Evolutionary conservation across 1,140 invertebrate genomes (phyloP).

Genomic region (Tachypleus tridentatus): DNA sequence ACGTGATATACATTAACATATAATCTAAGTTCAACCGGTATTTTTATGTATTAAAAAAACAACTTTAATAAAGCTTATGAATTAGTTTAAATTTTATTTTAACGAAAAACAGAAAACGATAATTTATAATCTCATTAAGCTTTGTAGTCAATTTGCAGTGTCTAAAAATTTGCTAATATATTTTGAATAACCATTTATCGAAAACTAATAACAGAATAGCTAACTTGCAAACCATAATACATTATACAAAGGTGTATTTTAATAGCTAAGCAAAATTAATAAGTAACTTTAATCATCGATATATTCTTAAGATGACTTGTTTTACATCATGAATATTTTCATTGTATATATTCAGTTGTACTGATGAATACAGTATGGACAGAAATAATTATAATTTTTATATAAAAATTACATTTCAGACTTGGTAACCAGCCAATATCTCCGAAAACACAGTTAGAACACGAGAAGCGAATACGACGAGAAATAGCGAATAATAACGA

Average conservation of each 20-base stretch:
- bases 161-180: too few relatives aligned
- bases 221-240: too few relatives aligned
- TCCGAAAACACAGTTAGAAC: constrained; percentile 52
- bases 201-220: too few relatives aligned
- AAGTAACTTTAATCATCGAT: neutral
- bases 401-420: constrained; percentile 17
- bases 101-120: too few relatives aligned
- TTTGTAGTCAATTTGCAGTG: too few relatives aligned
- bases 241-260: neutral
- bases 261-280: neutral
- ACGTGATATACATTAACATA: too few relatives aligned
- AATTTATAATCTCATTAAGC: too few relatives aligned
- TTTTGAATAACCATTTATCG: too few relatives aligned
- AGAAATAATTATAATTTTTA: neutral
- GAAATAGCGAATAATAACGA: constrained; percentile 99
- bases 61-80: too few relatives aligned
- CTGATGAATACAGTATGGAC: neutral
- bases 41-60: too few relatives aligned
- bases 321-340: neutral
- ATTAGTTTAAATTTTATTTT: too few relatives aligned
- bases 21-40: too few relatives aligned
- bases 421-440: constrained; percentile 29
- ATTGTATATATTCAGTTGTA: neutral
- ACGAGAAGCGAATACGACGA: constrained; percentile 85
- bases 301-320: neutral